Conservation (phyloP, 2,888 invertebrate species). For the Xestoiulus laeticollis region DNA sequence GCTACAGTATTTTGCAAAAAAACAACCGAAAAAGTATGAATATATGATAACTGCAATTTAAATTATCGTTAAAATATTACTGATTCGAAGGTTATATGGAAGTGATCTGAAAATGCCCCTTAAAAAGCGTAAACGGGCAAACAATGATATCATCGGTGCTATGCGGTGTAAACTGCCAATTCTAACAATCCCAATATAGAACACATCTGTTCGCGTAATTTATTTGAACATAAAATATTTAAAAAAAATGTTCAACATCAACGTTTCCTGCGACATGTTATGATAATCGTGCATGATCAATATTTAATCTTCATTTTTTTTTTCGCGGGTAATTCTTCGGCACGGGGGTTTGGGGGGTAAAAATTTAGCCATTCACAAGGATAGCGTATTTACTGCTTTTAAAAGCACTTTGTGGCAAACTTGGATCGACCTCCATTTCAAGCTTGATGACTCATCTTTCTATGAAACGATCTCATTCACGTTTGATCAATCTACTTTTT, state of each 20-base stretch:
- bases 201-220: neutral
- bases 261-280: neutral
- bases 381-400: neutral
- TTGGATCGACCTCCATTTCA: neutral
- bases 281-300: neutral
- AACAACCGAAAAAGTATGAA: too few relatives aligned
- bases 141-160: neutral
- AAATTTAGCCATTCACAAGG: neutral
- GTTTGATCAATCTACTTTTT: constrained; percentile 34
- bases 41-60: too few relatives aligned
- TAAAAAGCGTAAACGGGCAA: neutral
- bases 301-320: neutral
- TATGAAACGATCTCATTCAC: constrained; percentile 27
- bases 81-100: too few relatives aligned
- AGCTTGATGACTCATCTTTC: constrained; percentile 23
- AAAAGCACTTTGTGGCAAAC: constrained; percentile 16
- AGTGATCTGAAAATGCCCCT: neutral
- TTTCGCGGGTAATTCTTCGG: neutral
- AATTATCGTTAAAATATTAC: too few relatives aligned
- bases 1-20: too few relatives aligned
- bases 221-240: neutral
- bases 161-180: neutral
- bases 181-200: neutral
- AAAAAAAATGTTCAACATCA: neutral
- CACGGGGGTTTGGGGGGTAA: too few relatives aligned